A percentile compares a stretch with the other conserved stretches of the same genome.
Conservation (phyloP, 2,113 vertebrate species). For the Percopsis transmontana region DNA sequence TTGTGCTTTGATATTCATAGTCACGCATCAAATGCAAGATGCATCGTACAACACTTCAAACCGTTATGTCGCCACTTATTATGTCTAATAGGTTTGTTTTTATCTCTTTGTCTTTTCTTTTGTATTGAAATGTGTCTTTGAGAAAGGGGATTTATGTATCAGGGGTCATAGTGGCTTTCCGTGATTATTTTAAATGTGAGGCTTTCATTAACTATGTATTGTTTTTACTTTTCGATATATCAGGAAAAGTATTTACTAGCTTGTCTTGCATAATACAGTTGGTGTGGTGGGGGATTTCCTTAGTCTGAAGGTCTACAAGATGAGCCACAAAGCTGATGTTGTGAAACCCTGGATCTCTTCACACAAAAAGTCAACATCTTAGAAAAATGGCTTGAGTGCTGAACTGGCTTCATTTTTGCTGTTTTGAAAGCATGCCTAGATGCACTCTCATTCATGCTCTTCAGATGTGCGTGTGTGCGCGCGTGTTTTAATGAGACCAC, state of each 20-base stretch:
- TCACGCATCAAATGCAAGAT: conserved; percentile 32
- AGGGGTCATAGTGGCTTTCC: neutral
- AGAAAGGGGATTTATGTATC: neutral
- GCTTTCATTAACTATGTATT: neutral
- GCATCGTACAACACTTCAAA: conserved; percentile 29
- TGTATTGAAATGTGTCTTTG: neutral
- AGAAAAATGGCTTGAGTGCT: neutral
- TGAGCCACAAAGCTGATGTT: conserved; percentile 22
- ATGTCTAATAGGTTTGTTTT: neutral
- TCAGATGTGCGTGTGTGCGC: neutral
- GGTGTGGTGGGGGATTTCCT: conserved; percentile 8
- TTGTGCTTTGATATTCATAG: conserved; percentile 51
- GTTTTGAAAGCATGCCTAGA: neutral
- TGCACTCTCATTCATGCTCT: conserved; percentile 4
- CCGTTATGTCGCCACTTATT: neutral
- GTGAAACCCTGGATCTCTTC: conserved; percentile 40
- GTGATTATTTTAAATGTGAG: neutral
- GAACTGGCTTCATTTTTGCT: conserved; percentile 1
- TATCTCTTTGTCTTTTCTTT: neutral
- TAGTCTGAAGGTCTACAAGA: neutral
- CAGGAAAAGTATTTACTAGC: neutral
- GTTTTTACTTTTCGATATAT: neutral
- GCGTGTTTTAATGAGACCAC: conserved; percentile 15
- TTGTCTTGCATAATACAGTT: neutral
- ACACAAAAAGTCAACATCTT: conserved; percentile 12